phyloP scores from a whole-genome alignment of 2,797 vertebrate genomes.

The Schizothorax lantsangensis region DNA sequence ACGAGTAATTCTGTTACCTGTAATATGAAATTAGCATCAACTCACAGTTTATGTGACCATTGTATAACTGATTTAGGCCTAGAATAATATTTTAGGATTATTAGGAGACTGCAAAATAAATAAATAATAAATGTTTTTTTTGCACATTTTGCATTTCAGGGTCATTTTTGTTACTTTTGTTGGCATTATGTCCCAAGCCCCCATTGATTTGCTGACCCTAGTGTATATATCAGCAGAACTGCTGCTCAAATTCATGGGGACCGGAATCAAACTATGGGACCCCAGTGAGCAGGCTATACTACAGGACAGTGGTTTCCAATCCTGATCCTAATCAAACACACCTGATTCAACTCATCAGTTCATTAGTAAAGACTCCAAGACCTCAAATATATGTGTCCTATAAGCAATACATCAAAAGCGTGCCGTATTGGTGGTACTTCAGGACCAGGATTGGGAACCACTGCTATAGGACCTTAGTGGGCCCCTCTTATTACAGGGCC shows the following conservation, averaged over 20 bases:
- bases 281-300: background rate
- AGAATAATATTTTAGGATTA: background rate
- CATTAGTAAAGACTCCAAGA: background rate
- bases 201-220: background rate
- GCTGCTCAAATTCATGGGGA: background rate
- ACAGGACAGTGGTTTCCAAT: background rate
- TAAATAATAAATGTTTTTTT: background rate
- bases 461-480: background rate
- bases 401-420: no score
- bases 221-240: background rate
- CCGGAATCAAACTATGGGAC: background rate
- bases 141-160: background rate
- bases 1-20: background rate
- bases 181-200: background rate
- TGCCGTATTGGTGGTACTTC: background rate
- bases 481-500: background rate
- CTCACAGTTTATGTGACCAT: background rate
- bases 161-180: background rate
- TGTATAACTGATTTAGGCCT: background rate
- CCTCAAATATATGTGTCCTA: background rate
- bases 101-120: background rate
- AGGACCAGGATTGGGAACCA: background rate
- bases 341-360: background rate
- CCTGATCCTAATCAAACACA: background rate
- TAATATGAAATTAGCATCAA: background rate